A percentile compares a stretch with the other conserved stretches of the same genome.
Evolutionary conservation across 2,888 invertebrate species (phyloP).

Genomic region (Cantharis flavilabris): DNA sequence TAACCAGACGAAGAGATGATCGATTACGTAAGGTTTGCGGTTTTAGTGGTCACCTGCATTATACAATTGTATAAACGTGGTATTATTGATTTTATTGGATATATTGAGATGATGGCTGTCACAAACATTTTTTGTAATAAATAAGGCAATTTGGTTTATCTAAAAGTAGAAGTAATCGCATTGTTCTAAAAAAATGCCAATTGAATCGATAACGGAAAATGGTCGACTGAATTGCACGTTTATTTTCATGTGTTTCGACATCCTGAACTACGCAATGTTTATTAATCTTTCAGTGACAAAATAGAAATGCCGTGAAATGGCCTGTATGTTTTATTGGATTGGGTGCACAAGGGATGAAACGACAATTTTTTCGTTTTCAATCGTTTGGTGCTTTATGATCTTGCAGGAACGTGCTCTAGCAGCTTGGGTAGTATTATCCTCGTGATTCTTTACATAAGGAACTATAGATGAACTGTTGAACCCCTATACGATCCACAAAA

Average conservation of each 20-base stretch:
- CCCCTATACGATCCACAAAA: not conserved
- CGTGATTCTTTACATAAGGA: not conserved
- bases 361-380: not conserved
- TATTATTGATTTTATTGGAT: not conserved
- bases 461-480: not conserved
- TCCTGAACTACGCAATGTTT: not conserved
- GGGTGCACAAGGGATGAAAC: not conserved
- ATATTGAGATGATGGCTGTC: not conserved
- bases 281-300: not conserved
- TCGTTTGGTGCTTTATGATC: not conserved
- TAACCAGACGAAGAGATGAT: constrained; percentile 9
- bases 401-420: not conserved
- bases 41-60: not conserved
- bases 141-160: not conserved
- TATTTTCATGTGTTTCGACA: not conserved
- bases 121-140: not conserved
- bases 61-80: not conserved
- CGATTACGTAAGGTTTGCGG: constrained; percentile 6
- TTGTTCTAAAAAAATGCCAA: not conserved
- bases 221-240: not conserved
- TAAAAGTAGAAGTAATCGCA: not conserved
- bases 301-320: not conserved
- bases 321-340: not conserved
- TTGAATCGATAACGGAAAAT: not conserved
- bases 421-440: not conserved